Evolutionary conservation across 1,140 invertebrate species (phyloP).

Genomic region (Drosophila sturtevanti): DNA sequence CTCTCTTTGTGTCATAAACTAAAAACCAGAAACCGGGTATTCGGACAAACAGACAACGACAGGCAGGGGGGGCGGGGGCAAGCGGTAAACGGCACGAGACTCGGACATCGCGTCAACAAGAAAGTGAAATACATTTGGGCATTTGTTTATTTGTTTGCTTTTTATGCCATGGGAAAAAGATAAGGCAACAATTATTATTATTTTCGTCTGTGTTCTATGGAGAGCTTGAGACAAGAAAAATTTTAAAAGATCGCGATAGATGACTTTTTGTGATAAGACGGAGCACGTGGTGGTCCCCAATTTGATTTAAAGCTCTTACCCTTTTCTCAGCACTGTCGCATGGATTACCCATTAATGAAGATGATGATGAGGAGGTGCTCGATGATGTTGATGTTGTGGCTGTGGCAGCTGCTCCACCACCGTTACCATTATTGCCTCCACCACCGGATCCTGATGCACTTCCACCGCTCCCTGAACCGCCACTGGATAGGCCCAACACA

Average conservation of each 20-base stretch:
- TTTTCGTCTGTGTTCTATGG: slow-evolving; percentile 28
- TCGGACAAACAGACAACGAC: background rate
- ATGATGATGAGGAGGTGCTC: slow-evolving; percentile 57
- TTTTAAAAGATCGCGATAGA: background rate
- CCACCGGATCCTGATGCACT: slow-evolving; percentile 16
- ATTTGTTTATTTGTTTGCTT: slow-evolving; percentile 44
- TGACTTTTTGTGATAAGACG: slow-evolving; percentile 5
- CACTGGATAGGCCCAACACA: slow-evolving; percentile 21
- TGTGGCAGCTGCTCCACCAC: slow-evolving; percentile 41
- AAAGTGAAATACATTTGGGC: slow-evolving; percentile 71
- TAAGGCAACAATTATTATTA: slow-evolving; percentile 29
- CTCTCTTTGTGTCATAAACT: slow-evolving; percentile 14
- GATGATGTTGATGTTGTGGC: slow-evolving; percentile 71
- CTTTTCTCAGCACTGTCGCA: slow-evolving; percentile 81
- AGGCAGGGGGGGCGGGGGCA: slow-evolving; percentile 1
- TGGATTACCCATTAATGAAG: slow-evolving; percentile 62
- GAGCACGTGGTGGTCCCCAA: slow-evolving; percentile 27
- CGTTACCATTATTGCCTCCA: background rate
- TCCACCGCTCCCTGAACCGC: background rate
- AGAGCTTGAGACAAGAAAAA: slow-evolving; percentile 17
- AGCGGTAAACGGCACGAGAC: slow-evolving; percentile 63
- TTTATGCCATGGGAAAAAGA: slow-evolving; percentile 50
- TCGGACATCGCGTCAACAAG: slow-evolving; percentile 40
- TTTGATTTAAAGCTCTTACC: slow-evolving; percentile 61
- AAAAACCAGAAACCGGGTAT: slow-evolving; percentile 44